Evolutionary conservation across 2,113 vertebrate genomes (phyloP), one percentile per base, ranked within the genome.

Genomic region (Telmatochromis brachygnathus): DNA sequence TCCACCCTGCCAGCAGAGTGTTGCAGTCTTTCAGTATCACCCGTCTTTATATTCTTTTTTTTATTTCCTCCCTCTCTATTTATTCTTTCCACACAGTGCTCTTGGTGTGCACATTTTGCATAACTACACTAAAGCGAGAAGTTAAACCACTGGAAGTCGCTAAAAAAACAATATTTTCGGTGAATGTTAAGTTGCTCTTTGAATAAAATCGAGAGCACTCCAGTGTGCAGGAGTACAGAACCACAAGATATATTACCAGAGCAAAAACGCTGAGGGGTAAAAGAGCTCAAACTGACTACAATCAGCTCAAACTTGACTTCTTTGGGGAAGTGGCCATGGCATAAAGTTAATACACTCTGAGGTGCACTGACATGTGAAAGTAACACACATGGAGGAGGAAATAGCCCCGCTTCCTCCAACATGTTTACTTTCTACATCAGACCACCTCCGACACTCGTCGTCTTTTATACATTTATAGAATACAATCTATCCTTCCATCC

Each of bases 401-500:
- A 9, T 4, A 65, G 39, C 21, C 26, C 42, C 6, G 2, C 47
- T 51, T 83, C 26, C 47, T 83, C 82, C 51, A 56, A 26, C 9
- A 37, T 14, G 6, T 81, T 60, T 9, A 77, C 58, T 35, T 87
- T 60, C 33, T 47, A 60, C 54, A 37, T 23, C 73, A 73, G 42
- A 0, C 49, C 73, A 33, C 30, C 42, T 45, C 30, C 2, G 26
- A 70, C 3, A 42, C 49, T 7, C 17, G 7, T 17, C 17, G 4
- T 26, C 17, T n/a, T 45, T 26, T 37, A 26, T 5, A 17, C 4
- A 35, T 26, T 6, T 26, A 4, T 6, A 23, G 33, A 5, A 68
- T 12, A 45, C 35, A 73, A 10, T 77, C 13, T 84, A 82, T 84
- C 90, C 94, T 92, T 95, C 94, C 94, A 94, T 93, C 94, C 92